A percentile compares a stretch with the other conserved stretches of the same genome.
These are phyloP conservation scores for Channa argus DNA, from an alignment of 2,113 vertebrate species.

Conservation along the genomic window DNA sequence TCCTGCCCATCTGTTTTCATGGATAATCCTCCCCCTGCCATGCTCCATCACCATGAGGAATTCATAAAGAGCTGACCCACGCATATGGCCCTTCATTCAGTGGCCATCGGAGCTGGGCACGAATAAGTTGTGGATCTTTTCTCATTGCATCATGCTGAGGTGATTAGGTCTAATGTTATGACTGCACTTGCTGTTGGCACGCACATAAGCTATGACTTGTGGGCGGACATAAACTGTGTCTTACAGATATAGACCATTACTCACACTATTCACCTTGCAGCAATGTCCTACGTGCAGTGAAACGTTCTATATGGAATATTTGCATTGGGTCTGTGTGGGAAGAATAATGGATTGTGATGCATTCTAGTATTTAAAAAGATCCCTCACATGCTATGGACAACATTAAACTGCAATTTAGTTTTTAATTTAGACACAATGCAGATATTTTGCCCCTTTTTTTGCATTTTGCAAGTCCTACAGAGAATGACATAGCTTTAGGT, in stretches of 20 bases:
- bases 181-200: constrained; percentile 26
- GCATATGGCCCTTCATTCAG: constrained; percentile 73
- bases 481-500: too few species aligned
- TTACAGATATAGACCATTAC: constrained; percentile 6
- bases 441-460: too few species aligned
- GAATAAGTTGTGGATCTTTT: constrained; percentile 45
- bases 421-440: too few species aligned
- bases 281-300: neutral
- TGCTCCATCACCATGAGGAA: constrained; percentile 60
- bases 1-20: constrained; percentile 76
- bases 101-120: constrained; percentile 49
- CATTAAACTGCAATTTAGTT: too few species aligned
- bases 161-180: constrained; percentile 30
- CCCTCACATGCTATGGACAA: too few species aligned
- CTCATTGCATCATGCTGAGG: constrained; percentile 40
- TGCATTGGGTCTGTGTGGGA: neutral
- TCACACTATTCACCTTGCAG: neutral
- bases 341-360: too few species aligned
- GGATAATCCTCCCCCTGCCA: constrained; percentile 70
- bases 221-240: constrained; percentile 1
- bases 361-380: too few species aligned
- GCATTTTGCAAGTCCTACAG: too few species aligned
- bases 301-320: neutral
- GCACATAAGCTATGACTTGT: neutral
- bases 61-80: constrained; percentile 72